phyloP scores from a whole-genome alignment of 2,888 invertebrate species.

The Eupithecia tripunctaria region DNA sequence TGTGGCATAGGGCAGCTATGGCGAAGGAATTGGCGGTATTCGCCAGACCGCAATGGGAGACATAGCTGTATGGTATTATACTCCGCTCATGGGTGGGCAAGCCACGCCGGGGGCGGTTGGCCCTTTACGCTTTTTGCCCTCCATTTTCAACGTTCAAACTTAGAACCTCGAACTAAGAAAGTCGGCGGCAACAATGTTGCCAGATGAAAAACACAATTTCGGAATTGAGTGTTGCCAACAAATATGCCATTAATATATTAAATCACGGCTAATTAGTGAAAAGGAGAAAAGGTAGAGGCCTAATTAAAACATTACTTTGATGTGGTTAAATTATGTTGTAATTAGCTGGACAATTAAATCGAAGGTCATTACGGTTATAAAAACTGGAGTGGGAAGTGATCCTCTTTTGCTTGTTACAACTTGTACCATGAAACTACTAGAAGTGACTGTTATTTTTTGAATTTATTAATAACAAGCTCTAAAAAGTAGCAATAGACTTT shows the following conservation, averaged over 20 bases:
- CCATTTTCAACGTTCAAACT: constrained; percentile 61
- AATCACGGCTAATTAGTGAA: constrained; percentile 68
- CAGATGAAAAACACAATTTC: constrained; percentile 10
- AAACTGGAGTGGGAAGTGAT: constrained; percentile 76
- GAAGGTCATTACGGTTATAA: constrained; percentile 76
- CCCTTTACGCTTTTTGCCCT: constrained; percentile 70
- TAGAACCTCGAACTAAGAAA: constrained; percentile 66
- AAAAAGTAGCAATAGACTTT: not conserved
- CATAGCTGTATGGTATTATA: constrained; percentile 64
- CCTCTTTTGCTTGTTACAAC: constrained; percentile 65
- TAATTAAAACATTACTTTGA: constrained; percentile 81
- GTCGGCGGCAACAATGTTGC: constrained; percentile 44
- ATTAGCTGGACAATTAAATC: constrained; percentile 78
- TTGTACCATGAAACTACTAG: constrained; percentile 33
- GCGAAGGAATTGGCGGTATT: constrained; percentile 83
- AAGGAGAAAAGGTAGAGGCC: constrained; percentile 61
- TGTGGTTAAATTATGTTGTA: constrained; percentile 78
- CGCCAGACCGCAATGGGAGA: constrained; percentile 73
- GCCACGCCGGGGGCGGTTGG: constrained; percentile 67
- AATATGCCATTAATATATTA: constrained; percentile 60
- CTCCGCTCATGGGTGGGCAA: constrained; percentile 79
- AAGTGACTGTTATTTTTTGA: constrained; percentile 19
- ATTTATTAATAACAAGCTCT: not conserved
- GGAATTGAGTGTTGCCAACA: constrained; percentile 15
- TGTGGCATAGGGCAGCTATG: constrained; percentile 65